phyloP scores from a whole-genome alignment of 2,113 vertebrate species.

The Pterocles orientalis region DNA sequence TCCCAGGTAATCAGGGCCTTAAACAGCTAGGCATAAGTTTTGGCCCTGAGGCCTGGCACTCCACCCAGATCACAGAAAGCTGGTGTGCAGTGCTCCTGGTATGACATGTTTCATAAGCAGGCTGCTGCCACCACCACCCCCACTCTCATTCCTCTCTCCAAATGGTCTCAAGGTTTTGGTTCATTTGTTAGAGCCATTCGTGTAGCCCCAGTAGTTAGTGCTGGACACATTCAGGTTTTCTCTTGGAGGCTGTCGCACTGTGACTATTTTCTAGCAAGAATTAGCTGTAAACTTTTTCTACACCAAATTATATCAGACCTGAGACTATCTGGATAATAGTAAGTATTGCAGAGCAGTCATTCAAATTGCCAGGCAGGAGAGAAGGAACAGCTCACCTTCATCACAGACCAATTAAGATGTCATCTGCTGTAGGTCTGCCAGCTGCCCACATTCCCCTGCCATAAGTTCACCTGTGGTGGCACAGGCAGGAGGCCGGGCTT shows the following conservation, averaged over 20 bases:
- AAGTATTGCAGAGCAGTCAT: background rate
- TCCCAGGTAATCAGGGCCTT: constrained; percentile 26
- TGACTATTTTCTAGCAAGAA: background rate
- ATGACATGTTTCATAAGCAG: background rate
- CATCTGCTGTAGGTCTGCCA: constrained; percentile 32
- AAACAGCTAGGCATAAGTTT: background rate
- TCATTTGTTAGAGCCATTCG: background rate
- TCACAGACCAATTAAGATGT: background rate
- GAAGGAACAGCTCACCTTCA: constrained; percentile 19
- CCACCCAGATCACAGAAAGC: background rate
- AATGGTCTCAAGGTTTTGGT: background rate
- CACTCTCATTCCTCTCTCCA: background rate
- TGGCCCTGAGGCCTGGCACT: background rate
- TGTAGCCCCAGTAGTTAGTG: background rate
- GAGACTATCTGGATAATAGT: background rate
- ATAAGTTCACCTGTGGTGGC: constrained; percentile 33
- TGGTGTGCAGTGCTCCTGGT: background rate
- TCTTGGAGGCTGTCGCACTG: background rate
- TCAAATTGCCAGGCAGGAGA: background rate
- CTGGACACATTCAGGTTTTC: background rate
- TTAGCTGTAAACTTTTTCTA: background rate
- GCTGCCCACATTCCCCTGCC: background rate
- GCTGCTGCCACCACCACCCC: background rate
- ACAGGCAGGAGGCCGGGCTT: constrained; percentile 18
- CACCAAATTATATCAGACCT: background rate